Evolutionary conservation across 2,888 invertebrate genomes (phyloP), one percentile per base, ranked within the genome.

Genomic region (Polia nebulosa): DNA sequence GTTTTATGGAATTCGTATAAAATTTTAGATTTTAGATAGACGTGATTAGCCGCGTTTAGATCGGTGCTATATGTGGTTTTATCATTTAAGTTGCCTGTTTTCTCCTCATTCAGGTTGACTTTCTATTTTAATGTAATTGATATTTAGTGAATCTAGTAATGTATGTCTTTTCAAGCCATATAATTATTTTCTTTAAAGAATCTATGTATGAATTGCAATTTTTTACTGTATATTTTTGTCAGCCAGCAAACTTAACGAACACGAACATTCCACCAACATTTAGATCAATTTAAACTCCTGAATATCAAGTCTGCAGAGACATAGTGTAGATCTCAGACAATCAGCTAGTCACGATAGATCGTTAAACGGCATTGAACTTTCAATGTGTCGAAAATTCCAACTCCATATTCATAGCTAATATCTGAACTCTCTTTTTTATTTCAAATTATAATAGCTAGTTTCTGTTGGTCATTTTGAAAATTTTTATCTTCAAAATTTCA

Each of bases 281-380:
- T 20, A 76, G 68, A 78, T 72, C 70, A 64, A 51, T 55, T 41
- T 63, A 41, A 69, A 51, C 58, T 72, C 44, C 55, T 61, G 25
- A 60, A 65, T 73, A 51, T 58, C 25, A 51, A 20, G 47, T 59
- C 60, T 56, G 41, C 27, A 66, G 53, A 64, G 36, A 55, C 27
- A 74, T 41, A 56, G 51, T 70, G 44, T 68, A 60, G 47, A 78
- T 72, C 64, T 57, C 77, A 79, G 71, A 82, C 70, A 79, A 81
- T 72, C 72, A 58, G 75, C 81, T 44, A 82, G 81, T 87, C 87
- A 86, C 81, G 83, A 75, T 77, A 74, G 71, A 79, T 81, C 78
- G 71, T 71, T 78, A 82, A 65, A 82, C 82, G 90, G 85, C 90
- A 87, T 87, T 89, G 90, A 90, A 87, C 89, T 89, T 87, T 85